phyloP scores from a whole-genome alignment of 2,113 vertebrate species.

The Coracopsis vasa region DNA sequence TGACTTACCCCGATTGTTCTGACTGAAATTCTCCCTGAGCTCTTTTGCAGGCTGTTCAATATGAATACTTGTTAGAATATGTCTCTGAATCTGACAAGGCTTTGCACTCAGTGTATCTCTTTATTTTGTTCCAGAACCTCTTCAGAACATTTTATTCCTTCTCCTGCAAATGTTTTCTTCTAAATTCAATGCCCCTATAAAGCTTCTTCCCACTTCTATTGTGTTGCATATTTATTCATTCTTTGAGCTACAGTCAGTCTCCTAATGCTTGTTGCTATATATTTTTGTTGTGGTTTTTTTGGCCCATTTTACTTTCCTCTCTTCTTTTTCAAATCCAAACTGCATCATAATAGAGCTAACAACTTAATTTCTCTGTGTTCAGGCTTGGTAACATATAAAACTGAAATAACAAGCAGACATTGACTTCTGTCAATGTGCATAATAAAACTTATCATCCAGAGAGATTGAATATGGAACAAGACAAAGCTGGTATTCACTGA shows the following conservation, averaged over 20 bases:
- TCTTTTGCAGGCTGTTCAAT: not conserved
- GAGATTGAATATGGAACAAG: not conserved
- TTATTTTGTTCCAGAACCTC: not conserved
- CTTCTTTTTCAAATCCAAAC: not conserved
- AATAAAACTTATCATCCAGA: slow-evolving; percentile 25
- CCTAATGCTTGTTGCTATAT: not conserved
- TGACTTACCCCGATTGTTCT: not conserved
- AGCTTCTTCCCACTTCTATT: not conserved
- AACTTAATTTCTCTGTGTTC: slow-evolving; percentile 25
- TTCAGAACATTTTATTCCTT: not conserved
- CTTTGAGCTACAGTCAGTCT: not conserved
- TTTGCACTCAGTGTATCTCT: not conserved
- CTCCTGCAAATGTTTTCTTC: not conserved
- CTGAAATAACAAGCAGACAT: slow-evolving; percentile 23
- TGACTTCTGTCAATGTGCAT: slow-evolving; percentile 16
- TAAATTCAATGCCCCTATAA: not conserved
- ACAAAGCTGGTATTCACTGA: slow-evolving; percentile 18
- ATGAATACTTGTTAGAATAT: not conserved
- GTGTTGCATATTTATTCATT: not conserved
- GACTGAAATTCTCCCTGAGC: not conserved
- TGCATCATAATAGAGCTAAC: slow-evolving; percentile 43
- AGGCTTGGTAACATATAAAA: slow-evolving; percentile 15
- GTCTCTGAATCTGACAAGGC: not conserved
- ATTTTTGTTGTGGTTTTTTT: not conserved
- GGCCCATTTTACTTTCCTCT: not conserved